Evolutionary conservation across 2,113 vertebrate genomes (phyloP).

Genomic region (Tyrannus savana): DNA sequence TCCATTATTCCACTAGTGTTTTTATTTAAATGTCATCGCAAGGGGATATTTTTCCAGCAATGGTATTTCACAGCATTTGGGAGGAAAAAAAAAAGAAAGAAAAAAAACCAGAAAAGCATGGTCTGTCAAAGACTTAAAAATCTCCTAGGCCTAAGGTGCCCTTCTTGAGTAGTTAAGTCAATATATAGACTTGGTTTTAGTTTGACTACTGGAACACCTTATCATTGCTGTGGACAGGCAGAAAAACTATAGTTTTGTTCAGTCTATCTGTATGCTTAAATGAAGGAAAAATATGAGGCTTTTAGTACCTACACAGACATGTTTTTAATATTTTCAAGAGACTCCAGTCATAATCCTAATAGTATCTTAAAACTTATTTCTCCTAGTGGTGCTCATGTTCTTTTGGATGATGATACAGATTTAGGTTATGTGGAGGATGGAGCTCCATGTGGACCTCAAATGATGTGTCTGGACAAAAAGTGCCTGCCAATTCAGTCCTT

Average conservation of each 20-base stretch:
- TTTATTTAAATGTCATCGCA: not conserved
- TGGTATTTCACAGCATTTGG: not conserved
- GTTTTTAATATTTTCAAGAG: not conserved
- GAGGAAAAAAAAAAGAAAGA: fast-evolving
- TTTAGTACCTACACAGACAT: not conserved
- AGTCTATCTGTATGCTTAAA: not conserved
- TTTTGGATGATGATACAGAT: constrained; percentile 96
- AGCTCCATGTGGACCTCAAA: constrained; percentile 95
- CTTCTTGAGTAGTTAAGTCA: not conserved
- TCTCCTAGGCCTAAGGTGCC: not conserved
- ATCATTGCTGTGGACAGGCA: not conserved
- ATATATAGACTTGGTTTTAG: not conserved
- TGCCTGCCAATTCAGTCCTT: constrained; percentile 96
- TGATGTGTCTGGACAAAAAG: constrained; percentile 99
- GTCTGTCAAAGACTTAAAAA: not conserved
- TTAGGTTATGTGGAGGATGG: constrained; percentile 98
- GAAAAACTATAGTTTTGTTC: not conserved
- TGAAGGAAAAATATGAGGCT: not conserved
- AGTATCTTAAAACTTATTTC: constrained; percentile 15
- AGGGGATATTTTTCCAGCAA: not conserved
- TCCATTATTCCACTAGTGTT: not conserved
- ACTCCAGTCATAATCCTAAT: not conserved
- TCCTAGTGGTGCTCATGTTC: constrained; percentile 90
- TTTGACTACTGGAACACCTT: not conserved
- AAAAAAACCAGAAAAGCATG: not conserved